Conservation (phyloP, 2,888 invertebrate genomes). For the Meta bourneti region DNA sequence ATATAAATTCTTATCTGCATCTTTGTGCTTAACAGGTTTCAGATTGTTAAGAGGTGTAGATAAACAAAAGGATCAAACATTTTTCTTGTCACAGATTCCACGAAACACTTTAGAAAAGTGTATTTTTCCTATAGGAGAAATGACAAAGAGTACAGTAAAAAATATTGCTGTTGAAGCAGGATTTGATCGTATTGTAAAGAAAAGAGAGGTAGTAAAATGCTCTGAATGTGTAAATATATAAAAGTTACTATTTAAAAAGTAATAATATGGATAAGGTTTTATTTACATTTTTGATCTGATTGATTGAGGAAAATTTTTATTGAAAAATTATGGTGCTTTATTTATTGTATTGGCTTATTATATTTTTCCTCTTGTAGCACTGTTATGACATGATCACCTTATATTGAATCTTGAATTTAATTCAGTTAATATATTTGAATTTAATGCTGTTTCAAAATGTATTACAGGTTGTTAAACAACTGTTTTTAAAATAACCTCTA, state of each 20-base stretch:
- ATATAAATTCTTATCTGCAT: background rate
- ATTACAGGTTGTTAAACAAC: too few relatives aligned
- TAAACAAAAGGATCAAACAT: conserved; percentile 94
- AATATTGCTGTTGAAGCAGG: conserved; percentile 87
- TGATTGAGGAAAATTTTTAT: too few relatives aligned
- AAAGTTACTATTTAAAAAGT: background rate
- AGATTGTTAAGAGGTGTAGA: conserved; percentile 88
- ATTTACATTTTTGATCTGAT: background rate
- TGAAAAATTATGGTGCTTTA: too few relatives aligned
- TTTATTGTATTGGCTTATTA: too few relatives aligned
- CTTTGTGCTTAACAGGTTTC: conserved; percentile 83
- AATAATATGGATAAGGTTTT: background rate
- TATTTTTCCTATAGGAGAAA: conserved; percentile 94
- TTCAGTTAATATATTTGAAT: too few relatives aligned
- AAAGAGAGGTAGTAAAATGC: conserved; percentile 84
- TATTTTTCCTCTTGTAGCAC: too few relatives aligned
- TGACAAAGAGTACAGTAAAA: conserved; percentile 89
- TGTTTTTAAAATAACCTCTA: too few relatives aligned
- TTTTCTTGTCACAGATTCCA: conserved; percentile 92
- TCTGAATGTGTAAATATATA: background rate
- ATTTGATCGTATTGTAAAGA: conserved; percentile 86
- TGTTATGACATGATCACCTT: too few relatives aligned
- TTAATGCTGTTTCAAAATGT: too few relatives aligned
- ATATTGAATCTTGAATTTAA: too few relatives aligned
- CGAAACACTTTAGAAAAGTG: conserved; percentile 88